Percentiles rank a stretch among this genome's conserved stretches.
Conservation (phyloP, 1,140 invertebrate species). For the Atopsyche davidsoni region DNA sequence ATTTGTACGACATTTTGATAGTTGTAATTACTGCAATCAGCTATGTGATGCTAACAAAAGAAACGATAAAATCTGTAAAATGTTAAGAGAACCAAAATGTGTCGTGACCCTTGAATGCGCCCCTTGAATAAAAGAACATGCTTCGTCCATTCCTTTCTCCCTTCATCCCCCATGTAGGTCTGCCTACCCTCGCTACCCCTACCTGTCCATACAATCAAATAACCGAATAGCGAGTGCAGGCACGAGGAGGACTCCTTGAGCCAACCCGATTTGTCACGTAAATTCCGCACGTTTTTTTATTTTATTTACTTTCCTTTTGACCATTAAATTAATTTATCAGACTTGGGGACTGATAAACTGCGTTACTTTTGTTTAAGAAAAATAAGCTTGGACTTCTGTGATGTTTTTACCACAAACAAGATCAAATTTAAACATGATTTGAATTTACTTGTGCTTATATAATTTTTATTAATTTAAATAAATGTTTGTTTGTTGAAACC, state of each 20-base stretch:
- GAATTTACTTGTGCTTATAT: no score
- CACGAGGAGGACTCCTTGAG: conserved; percentile 8
- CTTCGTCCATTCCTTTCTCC: conserved; percentile 30
- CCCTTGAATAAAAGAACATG: conserved; percentile 29
- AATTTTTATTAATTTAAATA: no score
- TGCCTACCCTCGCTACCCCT: conserved; percentile 2
- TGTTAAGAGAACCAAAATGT: conserved; percentile 25
- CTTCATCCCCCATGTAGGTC: conserved; percentile 13
- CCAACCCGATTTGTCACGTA: background rate
- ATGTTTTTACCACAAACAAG: no score
- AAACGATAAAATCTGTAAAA: no score
- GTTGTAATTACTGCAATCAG: no score
- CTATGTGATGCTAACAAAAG: no score
- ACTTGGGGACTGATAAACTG: no score
- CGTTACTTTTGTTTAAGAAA: no score
- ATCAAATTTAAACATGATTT: no score
- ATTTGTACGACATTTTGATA: no score
- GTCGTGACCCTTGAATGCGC: conserved; percentile 19
- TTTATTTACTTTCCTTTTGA: background rate
- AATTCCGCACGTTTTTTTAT: background rate
- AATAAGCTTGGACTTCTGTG: no score
- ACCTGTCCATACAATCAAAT: conserved; percentile 22
- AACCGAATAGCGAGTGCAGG: conserved; percentile 21
- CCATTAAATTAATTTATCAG: background rate
- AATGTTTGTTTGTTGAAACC: no score